Base-by-base conservation (phyloP, 2,797 vertebrate species). In the Coilia nasus region DNA sequence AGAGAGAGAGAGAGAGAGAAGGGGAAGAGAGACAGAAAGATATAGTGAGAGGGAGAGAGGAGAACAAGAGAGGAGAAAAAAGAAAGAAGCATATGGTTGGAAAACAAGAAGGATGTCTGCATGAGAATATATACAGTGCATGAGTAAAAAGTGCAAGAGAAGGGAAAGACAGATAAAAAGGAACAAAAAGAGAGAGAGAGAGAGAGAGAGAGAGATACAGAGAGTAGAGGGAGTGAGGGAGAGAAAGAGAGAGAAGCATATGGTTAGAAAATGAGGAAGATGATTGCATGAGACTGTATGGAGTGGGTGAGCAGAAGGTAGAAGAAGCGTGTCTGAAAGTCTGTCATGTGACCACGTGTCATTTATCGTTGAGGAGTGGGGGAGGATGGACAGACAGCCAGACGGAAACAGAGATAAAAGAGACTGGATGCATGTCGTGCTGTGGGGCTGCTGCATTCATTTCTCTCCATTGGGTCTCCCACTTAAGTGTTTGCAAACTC, bases 1-100 rank as follows among this genome's bases (percentile, higher is more conserved):
- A 46, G 23, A 71, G 75, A 60, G 35, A 28, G 82, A 10, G 62
- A 54, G 64, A 82, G 82, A 56, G 19, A 81, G 28, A 88, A 31
- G 54, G 50, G 47, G 31, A 25, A 83, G 54, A 54, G 57, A 60
- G 4, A 67, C 14, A 84, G 25, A 84, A 54, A 47, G 25, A 64
- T 12, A 28, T 50, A 83, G 28, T 19, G 81, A 80, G 56, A 60
- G 82, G 1, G 44, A 81, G 67, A 56, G 64, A 81, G 50, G 9
- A 54, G 14, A 7, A 54, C 2, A 9, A 9, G 9, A 41, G 35
- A 54, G 7, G 2, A 7, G 7, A 7, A 54, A 54, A 54, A 7
- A 54, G 50, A 54, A 41, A 2, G 19, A 78, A 9, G 19, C 35
- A 44, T 41, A 31, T 35, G 23, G 25, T 67, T 5, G 35, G 15